Percentiles rank a stretch among this genome's conserved stretches.
phyloP scores from a whole-genome alignment of 2,113 vertebrate species.

The Oophaga pumilio region DNA sequence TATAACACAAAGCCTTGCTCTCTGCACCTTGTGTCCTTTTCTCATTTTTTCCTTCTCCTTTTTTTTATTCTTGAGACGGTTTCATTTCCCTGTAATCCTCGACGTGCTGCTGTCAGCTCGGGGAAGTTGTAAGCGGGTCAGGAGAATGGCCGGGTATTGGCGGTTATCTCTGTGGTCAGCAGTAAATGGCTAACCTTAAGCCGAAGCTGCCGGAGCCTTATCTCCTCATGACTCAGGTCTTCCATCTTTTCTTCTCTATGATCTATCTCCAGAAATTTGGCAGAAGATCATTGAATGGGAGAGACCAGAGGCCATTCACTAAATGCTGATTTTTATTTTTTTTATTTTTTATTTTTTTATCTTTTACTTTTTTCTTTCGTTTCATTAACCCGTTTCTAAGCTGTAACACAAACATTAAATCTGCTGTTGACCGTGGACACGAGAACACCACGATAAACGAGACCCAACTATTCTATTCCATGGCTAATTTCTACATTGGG shows the following conservation, averaged over 20 bases:
- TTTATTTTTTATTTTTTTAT: background rate
- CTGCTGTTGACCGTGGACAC: background rate
- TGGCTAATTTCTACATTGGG: too few relatives aligned
- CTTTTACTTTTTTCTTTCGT: background rate
- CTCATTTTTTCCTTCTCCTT: background rate
- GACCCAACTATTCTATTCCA: background rate
- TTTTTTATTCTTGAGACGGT: constrained; percentile 18
- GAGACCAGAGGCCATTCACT: background rate
- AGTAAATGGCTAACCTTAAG: constrained; percentile 41
- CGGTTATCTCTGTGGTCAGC: constrained; percentile 55
- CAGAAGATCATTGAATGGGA: constrained; percentile 5
- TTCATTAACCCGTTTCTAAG: constrained; percentile 12
- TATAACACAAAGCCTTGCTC: background rate
- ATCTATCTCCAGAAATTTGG: constrained; percentile 29
- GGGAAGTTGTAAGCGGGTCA: constrained; percentile 45
- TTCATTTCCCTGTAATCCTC: constrained; percentile 51
- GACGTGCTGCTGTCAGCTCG: constrained; percentile 49
- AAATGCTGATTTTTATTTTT: constrained; percentile 6
- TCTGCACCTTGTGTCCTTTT: background rate
- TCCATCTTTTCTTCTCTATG: constrained; percentile 32
- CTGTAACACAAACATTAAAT: background rate
- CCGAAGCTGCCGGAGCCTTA: constrained; percentile 47
- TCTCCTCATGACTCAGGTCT: constrained; percentile 60
- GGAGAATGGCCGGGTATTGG: constrained; percentile 25
- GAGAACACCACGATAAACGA: background rate